Base-by-base conservation (phyloP, 2,888 invertebrate genomes). In the Tachina lurida region DNA sequence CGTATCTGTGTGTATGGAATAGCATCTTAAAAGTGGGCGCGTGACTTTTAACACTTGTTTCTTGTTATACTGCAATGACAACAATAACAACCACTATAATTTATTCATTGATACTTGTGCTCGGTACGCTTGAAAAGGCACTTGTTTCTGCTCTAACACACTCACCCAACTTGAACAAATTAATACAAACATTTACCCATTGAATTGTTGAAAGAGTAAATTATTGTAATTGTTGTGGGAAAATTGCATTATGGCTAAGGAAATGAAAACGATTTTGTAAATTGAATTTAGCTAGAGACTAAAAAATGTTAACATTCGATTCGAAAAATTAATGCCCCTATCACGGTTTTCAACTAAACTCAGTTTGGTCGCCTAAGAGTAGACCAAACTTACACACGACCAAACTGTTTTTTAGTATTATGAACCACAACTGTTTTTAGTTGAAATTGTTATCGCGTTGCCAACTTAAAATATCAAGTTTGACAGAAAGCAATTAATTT, bases 21-120 rank as follows among this genome's bases (percentile, higher is more conserved):
- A 77, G 62, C 76, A 75, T 87, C 86, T 79, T 75, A 41, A 62
- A 81, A 58, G 54, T 83, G 87, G 88, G 91, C 91, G 91, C 91
- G 91, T 91, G 91, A 91, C 91, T 91, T 91, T 91, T 91, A 91
- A 90, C 91, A 91, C 91, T 91, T 91, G 91, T 91, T 88, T 79
- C 71, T 78, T 78, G 78, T 79, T 81, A 31, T 47, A 73, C 87
- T 88, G 88, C 84, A 65, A 73, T 63, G 70, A 76, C 54, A 74
- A 71, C 54, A 81, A 70, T 56, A 84, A 63, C 52, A 68, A 82
- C 81, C 65, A 80, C 81, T 84, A 87, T 91, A 91, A 91, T 91
- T 91, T 91, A 91, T 91, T 91, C 91, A 91, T 91, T 91, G 91
- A 88, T 89, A 88, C 88, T 87, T 84, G 77, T 83, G 71, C 71